phyloP scores from a whole-genome alignment of 2,888 invertebrate genomes.

The Campoplex capitator region DNA sequence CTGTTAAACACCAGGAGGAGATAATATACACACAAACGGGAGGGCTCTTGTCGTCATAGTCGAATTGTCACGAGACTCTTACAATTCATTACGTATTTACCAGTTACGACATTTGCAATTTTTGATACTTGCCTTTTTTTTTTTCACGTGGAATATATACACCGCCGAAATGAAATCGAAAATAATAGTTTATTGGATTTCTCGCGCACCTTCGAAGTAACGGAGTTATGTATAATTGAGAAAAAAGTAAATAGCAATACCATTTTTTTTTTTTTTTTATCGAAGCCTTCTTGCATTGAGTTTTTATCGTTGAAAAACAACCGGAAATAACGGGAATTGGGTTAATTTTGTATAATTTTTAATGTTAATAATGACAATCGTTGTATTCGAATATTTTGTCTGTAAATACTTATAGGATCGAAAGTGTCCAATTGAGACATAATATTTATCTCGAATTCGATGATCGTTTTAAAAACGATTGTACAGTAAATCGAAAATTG shows the following conservation, averaged over 20 bases:
- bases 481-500: no score
- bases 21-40: slow-evolving; percentile 17
- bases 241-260: not conserved
- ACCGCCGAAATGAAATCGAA: not conserved
- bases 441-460: not conserved
- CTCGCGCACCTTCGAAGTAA: no score
- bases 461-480: not conserved
- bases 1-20: slow-evolving; percentile 48
- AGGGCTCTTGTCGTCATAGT: slow-evolving; percentile 53
- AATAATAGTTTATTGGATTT: not conserved
- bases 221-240: not conserved
- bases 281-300: not conserved
- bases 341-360: not conserved
- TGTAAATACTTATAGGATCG: not conserved
- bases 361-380: not conserved
- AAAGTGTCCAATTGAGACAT: not conserved
- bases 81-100: slow-evolving; percentile 13
- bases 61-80: slow-evolving; percentile 56
- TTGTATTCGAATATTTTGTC: no score
- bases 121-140: not conserved
- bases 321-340: not conserved
- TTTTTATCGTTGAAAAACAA: not conserved
- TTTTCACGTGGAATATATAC: not conserved
- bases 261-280: not conserved
- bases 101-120: not conserved